Evolutionary conservation across 2,113 vertebrate genomes (phyloP), one percentile per base, ranked within the genome.

Genomic region (Hippocampus barbouri): DNA sequence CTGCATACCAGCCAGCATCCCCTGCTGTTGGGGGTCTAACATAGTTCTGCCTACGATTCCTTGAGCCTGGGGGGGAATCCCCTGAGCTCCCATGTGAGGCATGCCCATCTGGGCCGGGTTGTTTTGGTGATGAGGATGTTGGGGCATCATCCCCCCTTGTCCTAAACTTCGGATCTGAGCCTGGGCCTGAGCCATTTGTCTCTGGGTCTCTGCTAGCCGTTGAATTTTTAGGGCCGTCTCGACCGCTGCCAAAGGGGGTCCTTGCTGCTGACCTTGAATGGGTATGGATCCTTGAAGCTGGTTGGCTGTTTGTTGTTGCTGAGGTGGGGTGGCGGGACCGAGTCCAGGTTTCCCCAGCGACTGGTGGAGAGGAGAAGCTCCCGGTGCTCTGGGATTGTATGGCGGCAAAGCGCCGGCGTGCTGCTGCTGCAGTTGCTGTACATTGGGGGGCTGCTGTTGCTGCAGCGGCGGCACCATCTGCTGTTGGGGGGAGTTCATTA

Each of bases 221-320:
- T 98, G 97, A 81, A 99, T 99, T 88, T 98, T 96, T 88, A 98
- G 94, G 18, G 97, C 97, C 66, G 96, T 96, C 85, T 99, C 97
- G 64, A 99, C 94, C 0, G 97, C 97, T 7, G 95, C 97, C 0
- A 94, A 89, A 41, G 97, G 97, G 41, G 97, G 95, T 0, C 96
- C 96, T 69, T 89, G 91, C 65, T 86, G 90, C 72, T 83, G 89
- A 12, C 82, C 85, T 74, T 86, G 89, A 8, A 66, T 83, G 2
- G 83, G 34, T 78, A 93, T 85, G 34, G 85, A 9, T 21, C 87
- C 85, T 73, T 89, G 90, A n/a, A 84, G 82, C 63, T 84, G 81
- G 76, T 79, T 89, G 63, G 88, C 73, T 0, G 92, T 87, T 25
- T 91, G 94, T 11, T 95, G 95, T 47, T 96, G 96, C 77, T 90